These are phyloP conservation scores for Chlamydotis undulata DNA, from an alignment of 2,113 vertebrate genomes.

Conservation along the genomic window DNA sequence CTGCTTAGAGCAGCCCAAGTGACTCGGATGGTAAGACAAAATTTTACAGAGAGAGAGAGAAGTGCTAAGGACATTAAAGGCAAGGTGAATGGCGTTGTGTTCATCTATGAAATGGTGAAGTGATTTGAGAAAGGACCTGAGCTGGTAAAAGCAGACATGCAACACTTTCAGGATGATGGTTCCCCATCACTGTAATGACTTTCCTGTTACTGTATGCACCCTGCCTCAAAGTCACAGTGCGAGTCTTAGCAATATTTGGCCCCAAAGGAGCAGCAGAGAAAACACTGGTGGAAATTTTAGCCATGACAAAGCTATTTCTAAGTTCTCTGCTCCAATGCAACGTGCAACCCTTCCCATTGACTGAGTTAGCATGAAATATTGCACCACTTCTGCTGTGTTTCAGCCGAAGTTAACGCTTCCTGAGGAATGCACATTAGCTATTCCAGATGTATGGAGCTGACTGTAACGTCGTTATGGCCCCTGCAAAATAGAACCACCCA, in stretches of 20 bases:
- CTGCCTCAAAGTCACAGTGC: accelerated
- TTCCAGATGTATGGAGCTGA: conserved; percentile 57
- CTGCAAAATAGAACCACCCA: conserved; percentile 67
- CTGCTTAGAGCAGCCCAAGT: background rate
- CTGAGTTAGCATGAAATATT: background rate
- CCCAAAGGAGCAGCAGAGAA: background rate
- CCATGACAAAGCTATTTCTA: background rate
- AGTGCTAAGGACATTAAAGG: background rate
- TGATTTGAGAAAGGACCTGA: background rate
- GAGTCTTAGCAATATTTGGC: background rate
- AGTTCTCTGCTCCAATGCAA: background rate
- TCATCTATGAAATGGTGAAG: background rate
- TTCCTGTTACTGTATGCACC: background rate
- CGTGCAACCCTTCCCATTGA: background rate
- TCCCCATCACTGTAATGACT: background rate
- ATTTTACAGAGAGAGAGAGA: background rate
- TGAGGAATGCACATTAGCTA: conserved; percentile 50
- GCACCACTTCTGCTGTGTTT: background rate
- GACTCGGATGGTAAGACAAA: background rate
- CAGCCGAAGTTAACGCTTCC: conserved; percentile 33
- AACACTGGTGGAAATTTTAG: background rate
- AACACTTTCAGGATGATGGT: background rate
- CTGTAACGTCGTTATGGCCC: conserved; percentile 14
- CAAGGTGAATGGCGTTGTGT: accelerated
- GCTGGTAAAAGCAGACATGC: background rate